phyloP scores from a whole-genome alignment of 2,797 vertebrate genomes.

The Morelia viridis region DNA sequence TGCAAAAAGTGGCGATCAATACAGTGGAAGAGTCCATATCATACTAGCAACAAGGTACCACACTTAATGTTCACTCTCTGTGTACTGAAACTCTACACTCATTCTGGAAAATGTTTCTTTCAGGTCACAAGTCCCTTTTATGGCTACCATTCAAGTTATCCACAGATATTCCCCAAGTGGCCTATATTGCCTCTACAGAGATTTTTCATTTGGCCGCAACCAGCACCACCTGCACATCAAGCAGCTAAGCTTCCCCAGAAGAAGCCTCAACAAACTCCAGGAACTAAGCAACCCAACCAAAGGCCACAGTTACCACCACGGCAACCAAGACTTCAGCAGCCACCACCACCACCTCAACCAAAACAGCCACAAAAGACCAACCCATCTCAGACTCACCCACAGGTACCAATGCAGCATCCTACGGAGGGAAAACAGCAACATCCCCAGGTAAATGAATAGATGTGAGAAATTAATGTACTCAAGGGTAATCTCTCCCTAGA shows the following conservation, averaged over 20 bases:
- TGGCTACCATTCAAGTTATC: slow-evolving; percentile 39
- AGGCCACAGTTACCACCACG: slow-evolving; percentile 11
- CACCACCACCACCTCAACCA: slow-evolving; percentile 33
- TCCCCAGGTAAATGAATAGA: slow-evolving; percentile 44
- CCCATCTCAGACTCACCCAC: slow-evolving; percentile 32
- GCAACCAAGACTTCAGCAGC: neutral
- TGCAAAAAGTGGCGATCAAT: neutral
- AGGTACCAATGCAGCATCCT: slow-evolving; percentile 16
- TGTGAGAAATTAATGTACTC: neutral
- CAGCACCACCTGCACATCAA: slow-evolving; percentile 23
- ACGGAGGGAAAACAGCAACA: neutral
- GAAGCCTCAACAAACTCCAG: slow-evolving; percentile 43
- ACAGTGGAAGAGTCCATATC: neutral
- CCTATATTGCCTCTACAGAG: slow-evolving; percentile 50
- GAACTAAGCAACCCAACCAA: slow-evolving; percentile 29
- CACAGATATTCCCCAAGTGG: slow-evolving; percentile 48
- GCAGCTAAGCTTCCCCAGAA: slow-evolving; percentile 19
- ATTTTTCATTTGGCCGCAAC: slow-evolving; percentile 4
- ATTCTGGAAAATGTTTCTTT: slow-evolving; percentile 1
- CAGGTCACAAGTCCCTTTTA: slow-evolving; percentile 27
- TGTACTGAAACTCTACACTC: neutral
- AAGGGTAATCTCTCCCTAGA: neutral
- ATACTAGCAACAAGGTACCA: neutral
- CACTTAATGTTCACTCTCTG: neutral
- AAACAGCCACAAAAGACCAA: slow-evolving; percentile 15